A percentile compares a stretch with the other conserved stretches of the same genome.
Conservation (phyloP, 2,797 vertebrate genomes). For the Cyclopterus lumpus region DNA sequence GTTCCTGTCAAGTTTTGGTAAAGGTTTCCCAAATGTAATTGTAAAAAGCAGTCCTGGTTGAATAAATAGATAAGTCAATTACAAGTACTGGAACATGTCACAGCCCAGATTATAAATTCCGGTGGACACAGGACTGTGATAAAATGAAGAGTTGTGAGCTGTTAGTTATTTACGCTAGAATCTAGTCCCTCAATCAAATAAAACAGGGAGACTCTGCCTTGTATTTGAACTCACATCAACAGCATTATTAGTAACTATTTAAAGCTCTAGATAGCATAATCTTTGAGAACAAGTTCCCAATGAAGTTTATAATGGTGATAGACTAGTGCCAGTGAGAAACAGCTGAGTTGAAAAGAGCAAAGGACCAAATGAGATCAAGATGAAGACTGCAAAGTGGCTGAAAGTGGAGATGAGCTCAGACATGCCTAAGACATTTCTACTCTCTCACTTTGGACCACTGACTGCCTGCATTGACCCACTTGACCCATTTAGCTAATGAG, state of each 20-base stretch:
- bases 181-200: background rate
- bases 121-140: background rate
- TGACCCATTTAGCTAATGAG: slow-evolving; percentile 68
- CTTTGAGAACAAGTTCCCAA: background rate
- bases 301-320: slow-evolving; percentile 22
- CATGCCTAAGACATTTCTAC: slow-evolving; percentile 81
- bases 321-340: slow-evolving; percentile 52
- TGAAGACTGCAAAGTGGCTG: slow-evolving; percentile 84
- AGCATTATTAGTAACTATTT: background rate
- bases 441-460: slow-evolving; percentile 67
- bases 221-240: background rate
- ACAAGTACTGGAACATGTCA: background rate
- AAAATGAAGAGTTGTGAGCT: background rate
- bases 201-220: background rate
- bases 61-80: background rate
- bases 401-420: slow-evolving; percentile 84
- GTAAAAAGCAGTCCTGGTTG: background rate
- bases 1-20: background rate
- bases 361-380: slow-evolving; percentile 61
- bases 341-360: slow-evolving; percentile 70
- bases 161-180: background rate
- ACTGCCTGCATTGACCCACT: slow-evolving; percentile 58
- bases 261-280: background rate
- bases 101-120: background rate
- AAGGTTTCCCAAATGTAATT: background rate